Evolutionary conservation across 2,113 vertebrate species (phyloP), one percentile per base, ranked within the genome.

Genomic region (Buteo buteo): DNA sequence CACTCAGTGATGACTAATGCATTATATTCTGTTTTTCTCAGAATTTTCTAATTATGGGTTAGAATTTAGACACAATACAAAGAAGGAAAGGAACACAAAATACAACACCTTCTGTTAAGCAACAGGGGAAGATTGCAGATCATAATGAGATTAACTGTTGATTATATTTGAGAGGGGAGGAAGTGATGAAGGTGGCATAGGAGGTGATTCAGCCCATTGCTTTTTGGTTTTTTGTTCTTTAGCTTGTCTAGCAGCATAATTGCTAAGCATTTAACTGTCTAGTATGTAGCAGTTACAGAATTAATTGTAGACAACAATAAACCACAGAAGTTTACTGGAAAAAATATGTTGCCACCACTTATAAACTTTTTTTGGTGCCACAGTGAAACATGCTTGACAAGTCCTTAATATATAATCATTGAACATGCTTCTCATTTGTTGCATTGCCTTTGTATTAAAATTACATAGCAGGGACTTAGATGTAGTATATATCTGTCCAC

Each of bases 61-160:
- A 78, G 79, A 93, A 78, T 88, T 86, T 64, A 90, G 82, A 59
- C 59, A 80, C 66, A 92, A 44, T 78, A 47, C 28, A 59, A 79
- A 79, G 61, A 67, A 85, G 38, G 42, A 81, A 71, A 26, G 64
- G 44, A 89, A 58, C 15, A 80, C 32, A 93, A 79, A 94, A 93
- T 80, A 52, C 49, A 87, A 52, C 57, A 94, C 66, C 32, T 95
- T 94, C 89, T 91, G 78, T 82, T 95, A 69, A 79, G 82, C 70
- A 87, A 73, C 52, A 52, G 78, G 72, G n/a, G 32, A 84, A 57
- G 54, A 79, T 8, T 85, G 57, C 47, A 90, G 50, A 82, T 93
- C 11, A 11, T 88, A 92, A 54, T 47, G 88, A 86, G 50, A 83
- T 86, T 71, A 90, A 85, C 34, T 73, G 65, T 58, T 71, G 62